A percentile compares a stretch with the other conserved stretches of the same genome.
Evolutionary conservation across 2,888 invertebrate species (phyloP).

Genomic region (Acleris emargana): DNA sequence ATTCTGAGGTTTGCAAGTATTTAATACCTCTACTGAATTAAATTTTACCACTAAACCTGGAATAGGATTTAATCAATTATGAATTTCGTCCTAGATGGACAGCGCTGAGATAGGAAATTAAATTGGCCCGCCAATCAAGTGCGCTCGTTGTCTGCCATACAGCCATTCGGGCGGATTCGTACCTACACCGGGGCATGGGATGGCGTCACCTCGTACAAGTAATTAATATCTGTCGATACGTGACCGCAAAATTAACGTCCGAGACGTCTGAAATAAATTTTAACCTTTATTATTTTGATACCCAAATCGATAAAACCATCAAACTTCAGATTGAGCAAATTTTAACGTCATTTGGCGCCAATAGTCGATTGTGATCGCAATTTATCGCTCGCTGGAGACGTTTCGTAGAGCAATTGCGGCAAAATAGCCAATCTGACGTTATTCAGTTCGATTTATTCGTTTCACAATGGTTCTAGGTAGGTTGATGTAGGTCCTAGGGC

Average conservation of each 20-base stretch:
- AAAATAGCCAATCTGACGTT: conserved; percentile 2
- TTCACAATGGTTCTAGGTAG: background rate
- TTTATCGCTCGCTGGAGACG: conserved; percentile 18
- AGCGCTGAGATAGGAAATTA: conserved; percentile 62
- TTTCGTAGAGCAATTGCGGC: conserved; percentile 12
- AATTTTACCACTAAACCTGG: conserved; percentile 14
- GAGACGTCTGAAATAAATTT: background rate
- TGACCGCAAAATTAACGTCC: conserved; percentile 6
- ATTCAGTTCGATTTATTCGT: conserved; percentile 6
- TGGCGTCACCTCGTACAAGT: conserved; percentile 10
- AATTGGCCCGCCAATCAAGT: conserved; percentile 62
- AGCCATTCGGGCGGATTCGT: conserved; percentile 38
- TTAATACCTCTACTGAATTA: background rate
- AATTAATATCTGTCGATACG: conserved; percentile 16
- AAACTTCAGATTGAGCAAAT: conserved; percentile 2
- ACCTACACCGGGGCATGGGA: background rate
- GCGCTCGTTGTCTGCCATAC: conserved; percentile 42
- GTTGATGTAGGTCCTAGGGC: background rate
- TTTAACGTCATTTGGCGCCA: conserved; percentile 10
- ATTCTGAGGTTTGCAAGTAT: background rate
- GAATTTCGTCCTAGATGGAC: conserved; percentile 46
- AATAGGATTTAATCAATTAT: conserved; percentile 53
- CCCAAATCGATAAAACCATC: background rate
- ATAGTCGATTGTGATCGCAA: conserved; percentile 22
- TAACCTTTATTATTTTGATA: no score